These are phyloP conservation scores for Leptosomus discolor DNA, from an alignment of 2,113 vertebrate genomes.

Conservation along the genomic window DNA sequence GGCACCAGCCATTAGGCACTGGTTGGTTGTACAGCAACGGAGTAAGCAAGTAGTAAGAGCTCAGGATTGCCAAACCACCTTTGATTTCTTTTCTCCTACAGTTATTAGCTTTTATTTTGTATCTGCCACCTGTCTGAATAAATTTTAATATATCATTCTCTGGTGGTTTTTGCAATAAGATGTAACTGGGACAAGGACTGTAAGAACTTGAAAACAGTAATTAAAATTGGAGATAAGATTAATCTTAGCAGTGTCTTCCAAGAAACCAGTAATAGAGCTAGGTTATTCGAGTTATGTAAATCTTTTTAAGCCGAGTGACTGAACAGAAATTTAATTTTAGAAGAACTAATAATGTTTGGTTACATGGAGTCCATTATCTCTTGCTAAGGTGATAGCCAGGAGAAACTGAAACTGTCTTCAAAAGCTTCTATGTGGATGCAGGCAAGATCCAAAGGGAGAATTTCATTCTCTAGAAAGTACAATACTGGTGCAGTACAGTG, in stretches of 20 bases:
- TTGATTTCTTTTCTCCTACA: constrained; percentile 12
- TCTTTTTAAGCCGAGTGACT: constrained; percentile 6
- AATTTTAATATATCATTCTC: constrained; percentile 25
- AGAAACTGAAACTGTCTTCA: neutral
- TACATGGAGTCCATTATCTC: neutral
- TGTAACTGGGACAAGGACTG: constrained; percentile 53
- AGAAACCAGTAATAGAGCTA: constrained; percentile 37
- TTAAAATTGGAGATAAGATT: constrained; percentile 52
- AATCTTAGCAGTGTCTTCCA: constrained; percentile 23
- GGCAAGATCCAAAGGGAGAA: neutral
- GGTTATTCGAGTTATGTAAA: constrained; percentile 60
- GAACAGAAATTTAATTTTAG: constrained; percentile 44
- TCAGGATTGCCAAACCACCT: constrained; percentile 11
- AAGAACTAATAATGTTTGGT: constrained; percentile 15
- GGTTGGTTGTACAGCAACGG: neutral
- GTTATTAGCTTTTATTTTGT: constrained; percentile 46
- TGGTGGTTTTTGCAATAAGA: constrained; percentile 36
- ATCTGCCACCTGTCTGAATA: constrained; percentile 25
- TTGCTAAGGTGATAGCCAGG: neutral
- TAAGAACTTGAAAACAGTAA: constrained; percentile 50
- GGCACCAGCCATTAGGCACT: neutral
- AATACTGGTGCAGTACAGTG: neutral
- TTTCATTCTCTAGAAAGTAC: neutral
- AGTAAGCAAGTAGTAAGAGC: neutral
- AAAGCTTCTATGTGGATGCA: neutral